Evolutionary conservation across 2,888 invertebrate species (phyloP).

Genomic region (Drosophila paramelanica): DNA sequence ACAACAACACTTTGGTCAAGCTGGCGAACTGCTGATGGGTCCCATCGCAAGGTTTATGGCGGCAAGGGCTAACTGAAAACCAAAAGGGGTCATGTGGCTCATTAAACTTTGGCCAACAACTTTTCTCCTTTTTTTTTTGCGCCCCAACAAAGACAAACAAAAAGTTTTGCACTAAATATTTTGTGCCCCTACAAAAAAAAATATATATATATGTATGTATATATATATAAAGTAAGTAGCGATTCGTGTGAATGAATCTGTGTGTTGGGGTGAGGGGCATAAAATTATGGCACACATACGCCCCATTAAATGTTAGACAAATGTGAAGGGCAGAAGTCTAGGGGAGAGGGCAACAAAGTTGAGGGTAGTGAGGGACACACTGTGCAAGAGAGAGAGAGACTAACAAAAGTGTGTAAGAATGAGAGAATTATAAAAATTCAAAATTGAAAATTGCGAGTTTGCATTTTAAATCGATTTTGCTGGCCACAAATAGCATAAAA

Average conservation of each 20-base stretch:
- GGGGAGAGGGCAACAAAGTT: not conserved
- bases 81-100: constrained; percentile 81
- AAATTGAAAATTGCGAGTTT: too few relatives aligned
- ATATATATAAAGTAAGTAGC: constrained; percentile 32
- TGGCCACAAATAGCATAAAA: too few relatives aligned
- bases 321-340: constrained; percentile 37
- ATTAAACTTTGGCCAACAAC: constrained; percentile 81
- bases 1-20: constrained; percentile 73
- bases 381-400: not conserved
- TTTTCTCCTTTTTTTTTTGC: constrained; percentile 47
- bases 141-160: constrained; percentile 70
- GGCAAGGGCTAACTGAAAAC: constrained; percentile 45
- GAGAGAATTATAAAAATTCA: too few relatives aligned
- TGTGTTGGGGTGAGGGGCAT: constrained; percentile 32
- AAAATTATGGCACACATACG: constrained; percentile 75
- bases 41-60: constrained; percentile 61
- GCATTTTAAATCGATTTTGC: too few relatives aligned
- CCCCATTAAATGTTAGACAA: constrained; percentile 72
- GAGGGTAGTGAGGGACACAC: not conserved
- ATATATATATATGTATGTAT: constrained; percentile 1
- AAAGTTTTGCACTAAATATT: constrained; percentile 78
- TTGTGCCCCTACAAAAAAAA: constrained; percentile 43
- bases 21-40: constrained; percentile 49
- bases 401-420: not conserved
- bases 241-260: constrained; percentile 29